Percentiles rank a stretch among this genome's conserved stretches.
Evolutionary conservation across 2,797 vertebrate species (phyloP).

Genomic region (Orientallactaga sibirica): DNA sequence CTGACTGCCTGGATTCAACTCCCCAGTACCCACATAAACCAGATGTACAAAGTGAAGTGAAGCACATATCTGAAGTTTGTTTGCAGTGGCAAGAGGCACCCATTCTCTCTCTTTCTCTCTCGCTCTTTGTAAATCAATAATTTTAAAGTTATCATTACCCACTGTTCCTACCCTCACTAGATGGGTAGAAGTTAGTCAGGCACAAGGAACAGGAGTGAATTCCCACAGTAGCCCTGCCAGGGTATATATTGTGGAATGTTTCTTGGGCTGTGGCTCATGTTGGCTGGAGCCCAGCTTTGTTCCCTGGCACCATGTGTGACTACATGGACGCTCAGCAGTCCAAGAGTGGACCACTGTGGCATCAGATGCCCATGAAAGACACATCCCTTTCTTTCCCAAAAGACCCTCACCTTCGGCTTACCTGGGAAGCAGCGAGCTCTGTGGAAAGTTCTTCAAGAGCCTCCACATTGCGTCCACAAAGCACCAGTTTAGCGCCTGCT

Average conservation of each 20-base stretch:
- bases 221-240: not conserved
- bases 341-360: not conserved
- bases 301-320: not conserved
- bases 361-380: not conserved
- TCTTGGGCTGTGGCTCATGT: not conserved
- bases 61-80: too few species aligned
- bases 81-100: too few species aligned
- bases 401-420: slow-evolving; percentile 65
- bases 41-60: too few species aligned
- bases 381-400: not conserved
- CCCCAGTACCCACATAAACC: too few species aligned
- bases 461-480: slow-evolving; percentile 93
- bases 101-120: too few species aligned
- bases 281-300: not conserved
- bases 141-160: not conserved
- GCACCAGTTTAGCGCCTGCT: slow-evolving; percentile 93
- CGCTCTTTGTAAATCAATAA: too few species aligned
- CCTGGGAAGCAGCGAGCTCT: slow-evolving; percentile 89
- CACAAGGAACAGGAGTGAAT: too few species aligned
- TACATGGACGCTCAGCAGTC: not conserved
- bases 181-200: not conserved
- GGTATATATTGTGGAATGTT: not conserved
- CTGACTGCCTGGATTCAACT: too few species aligned
- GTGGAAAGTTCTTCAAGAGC: slow-evolving; percentile 91
- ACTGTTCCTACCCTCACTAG: not conserved